These are phyloP conservation scores for Thalpophila matura DNA, from an alignment of 2,888 invertebrate genomes.

Conservation along the genomic window DNA sequence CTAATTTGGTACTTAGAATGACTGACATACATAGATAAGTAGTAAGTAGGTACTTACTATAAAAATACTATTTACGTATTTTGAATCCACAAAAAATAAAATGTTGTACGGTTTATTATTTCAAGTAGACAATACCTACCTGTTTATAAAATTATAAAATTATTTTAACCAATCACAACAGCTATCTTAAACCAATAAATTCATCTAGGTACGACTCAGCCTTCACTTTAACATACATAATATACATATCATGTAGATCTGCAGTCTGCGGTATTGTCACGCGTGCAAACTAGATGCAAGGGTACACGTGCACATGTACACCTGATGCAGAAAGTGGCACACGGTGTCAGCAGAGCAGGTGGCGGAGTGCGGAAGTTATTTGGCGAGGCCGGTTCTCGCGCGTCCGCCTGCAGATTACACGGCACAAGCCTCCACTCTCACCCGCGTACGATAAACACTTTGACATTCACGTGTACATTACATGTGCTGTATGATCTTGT, in stretches of 20 bases:
- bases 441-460: constrained; percentile 57
- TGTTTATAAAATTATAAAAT: too few species aligned
- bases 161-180: neutral
- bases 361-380: constrained; percentile 81
- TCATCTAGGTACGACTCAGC: neutral
- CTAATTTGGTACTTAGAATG: neutral
- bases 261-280: constrained; percentile 7
- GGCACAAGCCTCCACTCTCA: constrained; percentile 26
- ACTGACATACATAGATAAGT: neutral
- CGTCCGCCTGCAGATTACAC: constrained; percentile 78
- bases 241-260: neutral
- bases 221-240: neutral
- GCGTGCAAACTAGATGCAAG: constrained; percentile 22
- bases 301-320: constrained; percentile 35
- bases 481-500: neutral
- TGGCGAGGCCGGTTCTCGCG: constrained; percentile 69
- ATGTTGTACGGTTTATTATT: too few species aligned
- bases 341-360: constrained; percentile 57
- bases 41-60: too few species aligned
- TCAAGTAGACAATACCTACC: too few species aligned
- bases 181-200: neutral
- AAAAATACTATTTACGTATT: too few species aligned
- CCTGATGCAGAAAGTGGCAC: constrained; percentile 67
- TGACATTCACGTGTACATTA: constrained; percentile 28
- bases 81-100: too few species aligned